Percentiles rank a stretch among this genome's conserved stretches.
Evolutionary conservation across 2,113 vertebrate genomes (phyloP).

Genomic region (Canis aureus): DNA sequence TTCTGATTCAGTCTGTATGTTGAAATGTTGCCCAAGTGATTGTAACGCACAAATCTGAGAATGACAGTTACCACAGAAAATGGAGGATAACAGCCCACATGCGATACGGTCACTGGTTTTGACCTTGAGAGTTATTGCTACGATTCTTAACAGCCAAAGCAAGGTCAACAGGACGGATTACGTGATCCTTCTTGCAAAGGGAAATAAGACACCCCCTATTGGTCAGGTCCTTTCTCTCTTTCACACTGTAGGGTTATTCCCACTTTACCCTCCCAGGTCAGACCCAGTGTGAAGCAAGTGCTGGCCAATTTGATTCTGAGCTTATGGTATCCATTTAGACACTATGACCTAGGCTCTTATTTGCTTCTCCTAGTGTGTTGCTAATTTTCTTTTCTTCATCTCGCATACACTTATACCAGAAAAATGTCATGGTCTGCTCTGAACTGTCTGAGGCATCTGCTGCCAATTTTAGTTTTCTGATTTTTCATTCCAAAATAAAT

Average conservation of each 20-base stretch:
- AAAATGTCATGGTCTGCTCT: background rate
- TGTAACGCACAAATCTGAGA: conserved; percentile 11
- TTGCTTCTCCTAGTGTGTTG: background rate
- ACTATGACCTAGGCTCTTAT: background rate
- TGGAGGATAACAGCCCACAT: background rate
- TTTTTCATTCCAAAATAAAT: background rate
- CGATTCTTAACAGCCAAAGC: background rate
- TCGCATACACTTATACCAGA: background rate
- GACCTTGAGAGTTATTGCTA: conserved; percentile 43
- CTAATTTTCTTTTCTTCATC: background rate
- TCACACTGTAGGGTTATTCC: background rate
- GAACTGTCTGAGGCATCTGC: background rate
- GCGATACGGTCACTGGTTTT: conserved; percentile 35
- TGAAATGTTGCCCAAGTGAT: conserved; percentile 36
- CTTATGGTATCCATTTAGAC: background rate
- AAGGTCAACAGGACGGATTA: background rate
- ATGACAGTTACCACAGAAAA: background rate
- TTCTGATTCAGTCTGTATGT: conserved; percentile 11
- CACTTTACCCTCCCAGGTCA: background rate
- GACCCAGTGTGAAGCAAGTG: background rate
- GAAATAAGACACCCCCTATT: background rate
- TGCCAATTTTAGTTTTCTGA: conserved; percentile 14
- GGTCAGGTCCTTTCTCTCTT: conserved; percentile 27
- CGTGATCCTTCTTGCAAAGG: background rate
- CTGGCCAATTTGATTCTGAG: background rate